A percentile compares a stretch with the other conserved stretches of the same genome.
phyloP scores from a whole-genome alignment of 2,113 vertebrate genomes.

The Strix uralensis region DNA sequence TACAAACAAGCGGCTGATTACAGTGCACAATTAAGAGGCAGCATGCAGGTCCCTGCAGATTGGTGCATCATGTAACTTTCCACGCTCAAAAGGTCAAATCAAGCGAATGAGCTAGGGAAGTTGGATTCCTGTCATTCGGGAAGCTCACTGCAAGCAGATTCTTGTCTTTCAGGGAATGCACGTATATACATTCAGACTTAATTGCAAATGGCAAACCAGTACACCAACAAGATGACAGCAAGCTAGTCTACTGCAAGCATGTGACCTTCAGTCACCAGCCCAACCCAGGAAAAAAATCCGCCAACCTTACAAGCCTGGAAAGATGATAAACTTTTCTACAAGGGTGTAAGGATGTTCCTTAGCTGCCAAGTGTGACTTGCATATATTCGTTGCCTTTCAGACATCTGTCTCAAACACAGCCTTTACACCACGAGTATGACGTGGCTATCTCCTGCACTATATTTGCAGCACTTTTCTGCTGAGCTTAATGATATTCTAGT shows the following conservation, averaged over 20 bases:
- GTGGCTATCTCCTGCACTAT: neutral
- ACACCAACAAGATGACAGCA: neutral
- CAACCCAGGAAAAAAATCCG: neutral
- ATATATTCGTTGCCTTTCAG: neutral
- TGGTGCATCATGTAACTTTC: neutral
- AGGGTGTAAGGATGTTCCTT: neutral
- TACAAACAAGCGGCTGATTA: conserved; percentile 29
- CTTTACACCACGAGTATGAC: neutral
- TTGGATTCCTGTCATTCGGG: neutral
- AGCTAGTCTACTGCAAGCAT: neutral
- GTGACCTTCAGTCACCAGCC: neutral
- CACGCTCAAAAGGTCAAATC: neutral
- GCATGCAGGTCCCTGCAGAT: neutral
- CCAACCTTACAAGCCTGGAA: neutral
- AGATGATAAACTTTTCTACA: neutral
- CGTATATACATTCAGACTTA: neutral
- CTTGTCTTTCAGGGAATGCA: neutral
- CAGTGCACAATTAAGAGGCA: conserved; percentile 14
- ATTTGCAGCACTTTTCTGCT: neutral
- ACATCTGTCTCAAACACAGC: neutral
- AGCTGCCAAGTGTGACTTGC: neutral
- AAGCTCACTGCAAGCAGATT: neutral
- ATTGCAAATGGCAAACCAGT: neutral
- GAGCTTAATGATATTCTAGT: neutral
- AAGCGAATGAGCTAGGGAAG: neutral